Evolutionary conservation across 2,113 vertebrate genomes (phyloP), one percentile per base, ranked within the genome.

Genomic region (Amphilophus citrinellus): DNA sequence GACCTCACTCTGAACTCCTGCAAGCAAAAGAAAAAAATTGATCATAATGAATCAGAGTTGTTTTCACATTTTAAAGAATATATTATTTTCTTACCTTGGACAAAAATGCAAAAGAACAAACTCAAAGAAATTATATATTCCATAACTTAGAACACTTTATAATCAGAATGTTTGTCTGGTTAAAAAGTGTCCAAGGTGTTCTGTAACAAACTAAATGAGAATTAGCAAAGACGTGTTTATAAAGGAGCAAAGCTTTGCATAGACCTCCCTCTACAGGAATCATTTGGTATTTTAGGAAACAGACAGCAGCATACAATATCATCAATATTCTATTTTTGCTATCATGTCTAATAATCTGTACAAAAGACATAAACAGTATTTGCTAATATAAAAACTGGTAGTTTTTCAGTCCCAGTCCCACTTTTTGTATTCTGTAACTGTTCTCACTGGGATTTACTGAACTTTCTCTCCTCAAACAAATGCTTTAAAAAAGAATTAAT

Each of bases 191-290:
- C n/a, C n/a, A n/a, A n/a, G n/a, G n/a, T n/a, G n/a, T n/a, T 63
- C 20, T n/a, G 0, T 63, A 63, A 63, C 0, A 63, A 0, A 63
- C 6, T 37, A n/a, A 37, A 37, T 63, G 32, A 0, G 32, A 39
- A 39, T 5, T 63, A 18, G 9, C 7, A 14, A 0, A 37, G 61
- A 63, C 17, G 32, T 63, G 35, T 63, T 62, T 37, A 62, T 63
- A 7, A 39, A 22, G 10, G 2, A 24, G 5, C 17, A 3, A 3
- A 39, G 22, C 62, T 39, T 65, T 65, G 62, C 35, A 65, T 65
- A 65, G 61, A 65, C 61, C 35, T 65, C 61, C 61, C 61, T 39
- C 61, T 39, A 39, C 35, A 65, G 20, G 10, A 62, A 10, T 10
- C 37, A 37, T 0, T 37, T 62, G 32, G 18, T 63, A 39, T 63